Conservation (phyloP, 1,140 invertebrate genomes). For the Camponotus vicinus region DNA sequence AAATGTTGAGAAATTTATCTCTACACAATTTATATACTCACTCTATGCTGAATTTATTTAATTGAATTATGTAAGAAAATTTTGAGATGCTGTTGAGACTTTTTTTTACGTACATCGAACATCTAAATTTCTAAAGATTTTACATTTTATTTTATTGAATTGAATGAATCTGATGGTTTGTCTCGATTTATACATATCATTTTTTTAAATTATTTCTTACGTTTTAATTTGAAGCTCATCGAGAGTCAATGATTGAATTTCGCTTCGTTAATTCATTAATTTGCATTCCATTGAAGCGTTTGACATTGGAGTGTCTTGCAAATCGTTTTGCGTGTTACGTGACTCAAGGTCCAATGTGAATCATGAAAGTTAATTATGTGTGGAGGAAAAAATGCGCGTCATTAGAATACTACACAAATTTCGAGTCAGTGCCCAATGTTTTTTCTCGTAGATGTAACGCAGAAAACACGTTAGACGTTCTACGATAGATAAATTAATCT, state of each 20-base stretch:
- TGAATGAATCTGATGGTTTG: background rate
- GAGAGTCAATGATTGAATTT: too few relatives aligned
- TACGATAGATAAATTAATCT: constrained; percentile 36
- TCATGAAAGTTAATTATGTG: constrained; percentile 50
- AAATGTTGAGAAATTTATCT: background rate
- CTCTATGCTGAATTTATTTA: background rate
- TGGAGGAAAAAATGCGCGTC: constrained; percentile 12
- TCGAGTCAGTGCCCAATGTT: constrained; percentile 62
- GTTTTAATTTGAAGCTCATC: constrained; percentile 9
- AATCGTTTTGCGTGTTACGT: constrained; percentile 48
- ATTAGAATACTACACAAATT: constrained; percentile 51
- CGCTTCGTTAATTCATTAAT: background rate
- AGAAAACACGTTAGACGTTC: constrained; percentile 40
- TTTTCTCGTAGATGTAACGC: constrained; percentile 60
- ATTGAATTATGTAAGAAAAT: background rate
- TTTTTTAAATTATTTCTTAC: background rate
- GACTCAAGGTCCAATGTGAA: constrained; percentile 52
- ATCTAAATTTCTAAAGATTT: background rate
- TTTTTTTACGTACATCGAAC: background rate
- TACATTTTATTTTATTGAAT: background rate
- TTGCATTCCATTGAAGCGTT: background rate
- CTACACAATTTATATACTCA: too few relatives aligned
- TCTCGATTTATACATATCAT: background rate
- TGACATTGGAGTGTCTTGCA: background rate
- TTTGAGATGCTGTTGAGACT: background rate